phyloP scores from a whole-genome alignment of 1,140 invertebrate species.

The Caenorhabditis remanei region DNA sequence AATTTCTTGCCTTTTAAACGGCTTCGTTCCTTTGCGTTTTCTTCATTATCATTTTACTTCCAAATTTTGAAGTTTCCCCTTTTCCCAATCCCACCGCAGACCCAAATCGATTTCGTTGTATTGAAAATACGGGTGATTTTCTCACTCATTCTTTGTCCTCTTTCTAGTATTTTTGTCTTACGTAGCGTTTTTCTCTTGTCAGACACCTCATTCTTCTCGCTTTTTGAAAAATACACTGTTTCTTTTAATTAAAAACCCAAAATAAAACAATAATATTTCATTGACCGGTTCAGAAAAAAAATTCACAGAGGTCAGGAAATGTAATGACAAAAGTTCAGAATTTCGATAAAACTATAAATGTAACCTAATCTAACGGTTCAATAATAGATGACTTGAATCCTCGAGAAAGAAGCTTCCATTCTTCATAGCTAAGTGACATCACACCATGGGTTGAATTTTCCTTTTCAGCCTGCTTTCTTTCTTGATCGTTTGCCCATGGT shows the following conservation, averaged over 20 bases:
- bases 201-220: constrained; percentile 46
- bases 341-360: not conserved
- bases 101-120: constrained; percentile 43
- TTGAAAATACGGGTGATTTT: constrained; percentile 36
- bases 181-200: constrained; percentile 18
- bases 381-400: not conserved
- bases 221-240: constrained; percentile 22
- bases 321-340: not conserved
- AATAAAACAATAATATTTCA: constrained; percentile 16
- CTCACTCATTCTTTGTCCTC: constrained; percentile 39
- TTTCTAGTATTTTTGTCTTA: constrained; percentile 17
- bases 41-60: not conserved
- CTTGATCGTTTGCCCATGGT: not conserved
- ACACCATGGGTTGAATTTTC: not conserved
- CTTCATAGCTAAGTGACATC: not conserved
- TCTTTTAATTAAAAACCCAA: not conserved
- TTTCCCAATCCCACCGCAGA: not conserved
- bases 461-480: not conserved
- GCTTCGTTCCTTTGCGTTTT: not conserved
- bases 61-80: not conserved
- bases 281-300: not conserved
- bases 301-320: not conserved
- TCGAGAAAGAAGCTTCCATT: constrained; percentile 9
- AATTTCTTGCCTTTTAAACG: constrained; percentile 46
- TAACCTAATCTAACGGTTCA: not conserved